A percentile compares a stretch with the other conserved stretches of the same genome.
These are phyloP conservation scores for Eurosta solidaginis DNA, from an alignment of 1,140 invertebrate genomes.

Conservation along the genomic window DNA sequence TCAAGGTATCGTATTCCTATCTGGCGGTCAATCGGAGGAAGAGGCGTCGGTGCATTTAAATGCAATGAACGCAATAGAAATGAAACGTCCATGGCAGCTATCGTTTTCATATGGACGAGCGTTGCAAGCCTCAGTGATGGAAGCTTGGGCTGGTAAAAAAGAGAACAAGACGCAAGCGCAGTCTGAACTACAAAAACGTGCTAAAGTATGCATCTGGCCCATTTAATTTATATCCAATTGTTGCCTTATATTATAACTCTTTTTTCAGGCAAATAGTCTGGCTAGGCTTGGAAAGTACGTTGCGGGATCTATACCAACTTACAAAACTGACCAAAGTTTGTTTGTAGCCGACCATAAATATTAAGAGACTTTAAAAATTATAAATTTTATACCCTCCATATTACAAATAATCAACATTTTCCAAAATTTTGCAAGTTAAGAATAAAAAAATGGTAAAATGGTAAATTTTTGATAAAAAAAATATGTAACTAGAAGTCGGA, in stretches of 20 bases:
- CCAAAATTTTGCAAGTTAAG: too few species aligned
- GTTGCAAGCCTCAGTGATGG: conserved; percentile 85
- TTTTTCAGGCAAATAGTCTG: conserved; percentile 78
- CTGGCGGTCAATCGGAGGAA: conserved; percentile 94
- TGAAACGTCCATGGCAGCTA: conserved; percentile 85
- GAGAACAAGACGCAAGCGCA: conserved; percentile 85
- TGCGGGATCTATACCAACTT: conserved; percentile 63
- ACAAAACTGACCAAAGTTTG: background rate
- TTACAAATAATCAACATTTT: too few species aligned
- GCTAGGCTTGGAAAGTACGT: conserved; percentile 82
- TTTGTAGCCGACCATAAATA: conserved; percentile 12
- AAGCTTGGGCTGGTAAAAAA: conserved; percentile 87
- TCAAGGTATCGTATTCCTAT: conserved; percentile 83
- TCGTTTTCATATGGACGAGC: conserved; percentile 90
- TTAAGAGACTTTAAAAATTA: too few species aligned
- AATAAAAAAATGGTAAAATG: too few species aligned
- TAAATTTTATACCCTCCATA: too few species aligned
- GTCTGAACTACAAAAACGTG: conserved; percentile 84
- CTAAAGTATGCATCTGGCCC: conserved; percentile 68
- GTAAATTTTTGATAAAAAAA: too few species aligned
- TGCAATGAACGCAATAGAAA: conserved; percentile 82
- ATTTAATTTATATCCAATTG: background rate
- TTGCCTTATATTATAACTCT: too few species aligned
- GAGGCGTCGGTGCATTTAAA: conserved; percentile 92
- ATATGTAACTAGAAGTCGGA: too few species aligned